Percentiles rank a stretch among this genome's conserved stretches.
These are phyloP conservation scores for Leptopilina clavipes DNA, from an alignment of 1,140 invertebrate genomes.

Conservation along the genomic window DNA sequence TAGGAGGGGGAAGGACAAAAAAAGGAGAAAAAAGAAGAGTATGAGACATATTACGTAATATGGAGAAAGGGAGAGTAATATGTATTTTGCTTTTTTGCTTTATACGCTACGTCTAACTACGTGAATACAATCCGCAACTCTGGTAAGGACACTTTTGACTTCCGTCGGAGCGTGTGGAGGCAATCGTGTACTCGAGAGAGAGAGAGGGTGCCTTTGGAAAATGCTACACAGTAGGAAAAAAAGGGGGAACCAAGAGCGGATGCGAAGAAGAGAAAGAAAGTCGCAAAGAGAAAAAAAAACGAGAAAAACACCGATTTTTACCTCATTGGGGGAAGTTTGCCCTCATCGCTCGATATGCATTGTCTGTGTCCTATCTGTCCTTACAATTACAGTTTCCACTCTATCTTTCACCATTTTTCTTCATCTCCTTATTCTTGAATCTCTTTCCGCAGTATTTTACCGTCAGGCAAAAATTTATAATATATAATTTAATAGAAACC, in stretches of 20 bases:
- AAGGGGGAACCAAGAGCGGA: constrained; percentile 1
- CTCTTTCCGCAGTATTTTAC: too few relatives aligned
- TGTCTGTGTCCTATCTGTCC: background rate
- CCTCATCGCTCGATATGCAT: constrained; percentile 23
- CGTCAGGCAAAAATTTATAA: too few relatives aligned
- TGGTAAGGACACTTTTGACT: constrained; percentile 25
- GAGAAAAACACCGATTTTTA: background rate
- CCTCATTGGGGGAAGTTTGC: background rate
- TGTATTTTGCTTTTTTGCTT: background rate
- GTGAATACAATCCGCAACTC: constrained; percentile 7
- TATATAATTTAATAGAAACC: too few relatives aligned
- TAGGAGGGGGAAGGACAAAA: background rate
- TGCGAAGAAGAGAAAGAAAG: background rate
- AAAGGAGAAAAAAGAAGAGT: background rate
- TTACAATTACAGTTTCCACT: constrained; percentile 22
- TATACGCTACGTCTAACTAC: constrained; percentile 11
- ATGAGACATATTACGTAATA: constrained; percentile 11
- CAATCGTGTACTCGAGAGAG: constrained; percentile 1
- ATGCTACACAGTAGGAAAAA: background rate
- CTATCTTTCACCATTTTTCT: background rate
- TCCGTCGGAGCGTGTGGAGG: constrained; percentile 10
- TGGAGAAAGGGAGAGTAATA: background rate
- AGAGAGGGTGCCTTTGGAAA: background rate
- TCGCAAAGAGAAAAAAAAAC: background rate
- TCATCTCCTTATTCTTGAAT: background rate